Conservation (phyloP, 2,113 vertebrate genomes). For the Peromyscus californicus region DNA sequence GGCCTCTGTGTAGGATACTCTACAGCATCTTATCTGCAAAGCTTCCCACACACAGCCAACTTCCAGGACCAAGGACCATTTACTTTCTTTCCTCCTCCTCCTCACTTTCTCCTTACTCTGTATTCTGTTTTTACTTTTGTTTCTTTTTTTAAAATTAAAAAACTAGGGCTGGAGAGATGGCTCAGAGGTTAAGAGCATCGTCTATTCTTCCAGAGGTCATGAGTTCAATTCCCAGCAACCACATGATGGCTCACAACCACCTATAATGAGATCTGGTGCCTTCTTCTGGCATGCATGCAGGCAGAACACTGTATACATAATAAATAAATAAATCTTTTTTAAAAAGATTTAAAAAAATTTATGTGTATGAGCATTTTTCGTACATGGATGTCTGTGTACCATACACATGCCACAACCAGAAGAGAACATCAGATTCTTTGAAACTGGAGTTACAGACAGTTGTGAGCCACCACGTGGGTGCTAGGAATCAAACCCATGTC, state of each 20-base stretch:
- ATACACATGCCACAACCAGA: not conserved
- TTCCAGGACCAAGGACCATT: not conserved
- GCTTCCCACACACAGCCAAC: not conserved
- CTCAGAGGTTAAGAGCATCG: too few species aligned
- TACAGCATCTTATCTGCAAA: constrained; percentile 20
- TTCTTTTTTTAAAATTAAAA: not conserved
- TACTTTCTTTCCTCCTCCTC: not conserved
- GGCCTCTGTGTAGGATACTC: not conserved
- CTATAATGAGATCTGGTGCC: too few species aligned
- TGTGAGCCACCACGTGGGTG: not conserved
- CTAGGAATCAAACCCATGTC: not conserved
- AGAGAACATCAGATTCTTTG: not conserved
- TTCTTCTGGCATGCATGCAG: too few species aligned
- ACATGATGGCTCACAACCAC: too few species aligned
- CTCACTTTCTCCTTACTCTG: not conserved
- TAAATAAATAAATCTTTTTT: too few species aligned
- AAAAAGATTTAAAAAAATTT: not conserved
- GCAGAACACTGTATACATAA: too few species aligned
- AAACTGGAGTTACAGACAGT: not conserved
- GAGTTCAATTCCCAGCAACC: too few species aligned
- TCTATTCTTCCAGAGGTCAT: too few species aligned
- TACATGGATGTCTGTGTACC: not conserved
- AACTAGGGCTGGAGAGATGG: too few species aligned
- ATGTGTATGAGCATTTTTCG: not conserved
- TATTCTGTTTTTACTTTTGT: not conserved